Evolutionary conservation across 2,113 vertebrate genomes (phyloP), one percentile per base, ranked within the genome.

Genomic region (Catharus fuscescens): DNA sequence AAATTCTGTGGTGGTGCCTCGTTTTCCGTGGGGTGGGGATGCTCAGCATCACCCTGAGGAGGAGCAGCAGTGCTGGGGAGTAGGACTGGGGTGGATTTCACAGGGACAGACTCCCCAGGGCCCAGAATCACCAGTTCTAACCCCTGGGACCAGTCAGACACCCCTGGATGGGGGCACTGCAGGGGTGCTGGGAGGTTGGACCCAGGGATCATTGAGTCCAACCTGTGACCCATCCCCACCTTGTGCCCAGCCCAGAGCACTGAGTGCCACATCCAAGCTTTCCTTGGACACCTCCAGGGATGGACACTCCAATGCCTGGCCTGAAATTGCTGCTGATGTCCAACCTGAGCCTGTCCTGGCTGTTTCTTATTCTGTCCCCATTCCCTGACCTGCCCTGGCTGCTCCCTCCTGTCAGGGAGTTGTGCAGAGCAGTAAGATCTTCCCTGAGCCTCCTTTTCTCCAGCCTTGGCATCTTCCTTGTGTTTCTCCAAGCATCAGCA

Each of bases 31-130:
- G 13, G 52, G 24, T 64, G 40, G 73, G 44, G 77, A n/a, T 9
- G 40, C 62, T 2, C 50, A 3, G 77, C 76, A 19, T 18, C 50
- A 1, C 62, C 73, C 12, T 14, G 13, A 1, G 64, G 13, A 0
- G 0, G 2, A 25, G 73, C 81, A 16, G 52, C 7, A 1, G 20
- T 20, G 12, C 4, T 23, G 17, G 1, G 66, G 44, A 26, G 0
- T 62, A 34, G 2, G 3, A 0, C 29, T n/a, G 54, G 10, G 25
- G 3, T 2, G 0, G 59, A 1, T 31, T 2, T 12, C 6, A 0
- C n/a, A 2, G 53, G 5, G 29, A 18, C 45, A 10, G 5, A 0
- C n/a, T 8, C 31, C 32, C 52, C 28, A 7, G 0, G 2, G 28
- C 5, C 52, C 83, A 3, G 2, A 2, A 2, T 3, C 2, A 3